A percentile compares a stretch with the other conserved stretches of the same genome.
These are phyloP conservation scores for Pristiophorus japonicus DNA, from an alignment of 2,113 vertebrate species.

Conservation along the genomic window DNA sequence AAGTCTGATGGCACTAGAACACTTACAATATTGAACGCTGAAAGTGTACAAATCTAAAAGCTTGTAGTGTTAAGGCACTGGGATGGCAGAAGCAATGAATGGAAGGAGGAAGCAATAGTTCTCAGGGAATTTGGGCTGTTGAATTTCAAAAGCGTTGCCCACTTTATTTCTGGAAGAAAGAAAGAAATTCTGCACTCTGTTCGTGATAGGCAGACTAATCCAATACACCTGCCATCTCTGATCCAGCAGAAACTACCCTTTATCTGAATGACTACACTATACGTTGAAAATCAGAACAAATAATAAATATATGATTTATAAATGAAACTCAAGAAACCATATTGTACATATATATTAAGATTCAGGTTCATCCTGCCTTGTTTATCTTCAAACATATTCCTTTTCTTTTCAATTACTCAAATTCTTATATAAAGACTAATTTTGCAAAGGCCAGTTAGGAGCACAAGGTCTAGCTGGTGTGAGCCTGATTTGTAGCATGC, in stretches of 20 bases:
- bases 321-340: background rate
- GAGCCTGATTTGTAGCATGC: background rate
- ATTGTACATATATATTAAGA: background rate
- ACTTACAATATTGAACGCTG: slow-evolving; percentile 31
- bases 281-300: background rate
- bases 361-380: background rate
- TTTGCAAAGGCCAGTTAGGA: background rate
- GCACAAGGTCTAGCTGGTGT: background rate
- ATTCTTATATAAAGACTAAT: background rate
- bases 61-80: background rate
- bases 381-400: background rate
- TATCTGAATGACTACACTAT: background rate
- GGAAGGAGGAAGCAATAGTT: slow-evolving; percentile 27
- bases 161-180: background rate
- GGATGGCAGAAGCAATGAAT: background rate
- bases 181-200: background rate
- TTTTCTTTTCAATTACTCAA: background rate
- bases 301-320: background rate
- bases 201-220: background rate
- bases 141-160: background rate
- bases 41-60: slow-evolving; percentile 23
- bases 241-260: background rate
- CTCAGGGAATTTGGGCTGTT: slow-evolving; percentile 3
- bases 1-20: slow-evolving; percentile 17
- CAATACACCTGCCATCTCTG: background rate